A percentile compares a stretch with the other conserved stretches of the same genome.
Conservation (phyloP, 2,888 invertebrate species). For the Argynnis bischoffii region DNA sequence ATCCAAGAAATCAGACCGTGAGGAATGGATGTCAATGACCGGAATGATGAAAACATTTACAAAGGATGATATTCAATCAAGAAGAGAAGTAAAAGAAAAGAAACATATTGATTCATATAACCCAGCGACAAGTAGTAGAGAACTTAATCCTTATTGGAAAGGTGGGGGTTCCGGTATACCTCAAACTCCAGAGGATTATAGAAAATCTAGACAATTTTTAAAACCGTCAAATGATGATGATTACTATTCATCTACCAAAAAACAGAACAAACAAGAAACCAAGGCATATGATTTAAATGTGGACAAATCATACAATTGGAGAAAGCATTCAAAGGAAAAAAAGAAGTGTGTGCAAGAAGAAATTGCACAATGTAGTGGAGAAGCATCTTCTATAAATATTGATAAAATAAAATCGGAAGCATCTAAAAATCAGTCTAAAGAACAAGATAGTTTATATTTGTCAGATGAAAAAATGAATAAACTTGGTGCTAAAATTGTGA, state of each 20-base stretch:
- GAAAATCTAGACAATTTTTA: slow-evolving; percentile 62
- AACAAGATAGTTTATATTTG: slow-evolving; percentile 64
- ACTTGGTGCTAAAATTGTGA: slow-evolving; percentile 93
- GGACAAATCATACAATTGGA: slow-evolving; percentile 41
- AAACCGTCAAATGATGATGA: slow-evolving; percentile 66
- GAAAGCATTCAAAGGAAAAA: slow-evolving; percentile 35
- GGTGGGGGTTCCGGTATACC: slow-evolving; percentile 94
- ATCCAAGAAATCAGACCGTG: slow-evolving; percentile 69
- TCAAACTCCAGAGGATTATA: slow-evolving; percentile 60
- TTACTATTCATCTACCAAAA: slow-evolving; percentile 49
- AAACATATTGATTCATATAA: slow-evolving; percentile 83
- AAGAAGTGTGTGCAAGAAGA: slow-evolving; percentile 16
- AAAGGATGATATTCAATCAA: slow-evolving; percentile 72
- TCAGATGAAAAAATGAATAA: slow-evolving; percentile 94
- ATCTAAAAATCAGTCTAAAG: slow-evolving; percentile 29
- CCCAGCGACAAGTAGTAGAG: slow-evolving; percentile 87
- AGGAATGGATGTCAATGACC: slow-evolving; percentile 91
- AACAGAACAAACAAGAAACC: slow-evolving; percentile 28
- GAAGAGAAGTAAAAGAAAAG: slow-evolving; percentile 76
- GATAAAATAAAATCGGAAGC: slow-evolving; percentile 32
- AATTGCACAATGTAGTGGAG: not conserved
- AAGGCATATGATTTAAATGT: slow-evolving; percentile 9
- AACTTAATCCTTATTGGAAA: slow-evolving; percentile 97
- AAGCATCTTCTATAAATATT: not conserved
- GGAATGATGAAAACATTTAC: slow-evolving; percentile 74